Percentiles rank a stretch among this genome's conserved stretches.
Conservation (phyloP, 1,140 invertebrate genomes). For the Holcopasites calliopsidis region DNA sequence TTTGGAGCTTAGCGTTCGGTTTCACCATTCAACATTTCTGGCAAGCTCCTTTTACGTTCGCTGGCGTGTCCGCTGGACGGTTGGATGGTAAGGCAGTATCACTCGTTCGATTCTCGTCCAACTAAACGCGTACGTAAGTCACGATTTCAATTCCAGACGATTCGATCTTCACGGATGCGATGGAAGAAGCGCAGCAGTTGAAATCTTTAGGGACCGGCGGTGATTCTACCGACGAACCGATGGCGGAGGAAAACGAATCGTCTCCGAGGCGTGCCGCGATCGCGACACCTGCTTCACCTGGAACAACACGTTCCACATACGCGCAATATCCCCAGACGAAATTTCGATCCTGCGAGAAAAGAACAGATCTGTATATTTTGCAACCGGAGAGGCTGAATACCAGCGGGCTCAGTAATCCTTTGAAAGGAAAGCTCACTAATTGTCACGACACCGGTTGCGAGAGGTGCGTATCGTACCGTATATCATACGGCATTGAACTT, state of each 20-base stretch:
- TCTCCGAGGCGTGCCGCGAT: conserved; percentile 62
- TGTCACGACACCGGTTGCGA: conserved; percentile 94
- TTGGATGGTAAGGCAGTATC: conserved; percentile 32
- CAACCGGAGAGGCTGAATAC: conserved; percentile 90
- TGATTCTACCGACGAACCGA: conserved; percentile 68
- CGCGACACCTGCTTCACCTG: conserved; percentile 74
- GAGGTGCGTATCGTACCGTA: conserved; percentile 80
- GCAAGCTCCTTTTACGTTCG: conserved; percentile 70
- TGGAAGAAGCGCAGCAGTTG: too few species aligned
- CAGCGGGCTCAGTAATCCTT: conserved; percentile 86
- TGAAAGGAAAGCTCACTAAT: conserved; percentile 94
- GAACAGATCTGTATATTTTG: conserved; percentile 91
- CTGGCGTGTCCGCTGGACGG: conserved; percentile 59
- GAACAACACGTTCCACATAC: conserved; percentile 70
- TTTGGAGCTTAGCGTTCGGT: conserved; percentile 74
- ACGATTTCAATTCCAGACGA: conserved; percentile 21
- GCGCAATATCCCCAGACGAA: conserved; percentile 72
- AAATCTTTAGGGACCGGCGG: neutral
- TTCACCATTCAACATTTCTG: conserved; percentile 74
- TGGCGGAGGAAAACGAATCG: conserved; percentile 61
- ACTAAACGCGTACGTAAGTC: neutral
- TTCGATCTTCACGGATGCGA: conserved; percentile 18
- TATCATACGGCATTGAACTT: too few species aligned
- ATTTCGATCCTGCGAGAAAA: conserved; percentile 90
- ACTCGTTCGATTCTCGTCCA: neutral